Evolutionary conservation across 2,888 invertebrate species (phyloP), one percentile per base, ranked within the genome.

Genomic region (Marronus borbonicus): DNA sequence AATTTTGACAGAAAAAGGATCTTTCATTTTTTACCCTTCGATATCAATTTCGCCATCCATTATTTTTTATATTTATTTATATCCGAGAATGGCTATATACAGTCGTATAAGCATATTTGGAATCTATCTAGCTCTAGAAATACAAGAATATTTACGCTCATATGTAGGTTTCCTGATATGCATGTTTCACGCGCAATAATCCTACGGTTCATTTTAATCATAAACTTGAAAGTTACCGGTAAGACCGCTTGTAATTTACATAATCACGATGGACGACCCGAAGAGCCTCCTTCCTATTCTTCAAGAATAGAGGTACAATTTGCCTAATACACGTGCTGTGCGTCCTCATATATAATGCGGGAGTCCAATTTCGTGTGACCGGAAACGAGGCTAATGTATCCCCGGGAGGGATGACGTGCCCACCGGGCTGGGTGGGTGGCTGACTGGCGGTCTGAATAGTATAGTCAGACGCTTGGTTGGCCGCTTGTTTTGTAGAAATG

Each of bases 381-480:
- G 85, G 85, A 85, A 85, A 84, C 83, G 84, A 83, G 83, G 83
- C 84, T 85, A 85, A 85, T 85, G 85, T 83, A 84, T 84, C 84
- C 84, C 83, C 80, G 82, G 82, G 83, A 83, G 83, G 83, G 83
- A 83, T 82, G 82, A 82, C 81, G 83, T 83, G 84, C 80, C 80
- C 72, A 74, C 77, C 60, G 76, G 80, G 81, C 80, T 77, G 81
- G 58, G 77, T 84, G 86, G 70, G 36, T 64, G 65, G 65, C 60
- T 64, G 62, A 31, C 36, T 64, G 65, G 65, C 60, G 44, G 62
- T 17, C 36, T 62, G 31, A 28, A 31, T 62, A 28, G 62, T 31
- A 28, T 68, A 68, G 68, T 50, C 68, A 50, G 49, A 50, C 50
- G 68, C 50, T 62, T 44, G 72, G 72, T 74, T 60, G 49, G 60